phyloP scores from a whole-genome alignment of 2,888 invertebrate species.

The Sesamia inferens region DNA sequence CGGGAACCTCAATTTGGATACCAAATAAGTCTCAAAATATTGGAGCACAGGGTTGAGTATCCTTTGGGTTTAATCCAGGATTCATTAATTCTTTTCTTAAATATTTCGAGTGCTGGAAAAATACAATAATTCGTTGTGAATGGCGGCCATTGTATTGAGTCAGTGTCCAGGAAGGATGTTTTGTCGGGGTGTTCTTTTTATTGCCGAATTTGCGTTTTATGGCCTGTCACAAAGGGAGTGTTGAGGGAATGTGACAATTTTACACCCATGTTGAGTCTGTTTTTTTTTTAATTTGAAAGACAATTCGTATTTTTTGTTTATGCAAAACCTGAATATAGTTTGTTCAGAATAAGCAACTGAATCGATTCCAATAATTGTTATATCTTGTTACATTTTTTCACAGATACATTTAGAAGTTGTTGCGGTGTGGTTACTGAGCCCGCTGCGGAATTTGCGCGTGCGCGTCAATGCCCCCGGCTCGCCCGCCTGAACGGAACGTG shows the following conservation, averaged over 20 bases:
- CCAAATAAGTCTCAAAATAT: slow-evolving; percentile 67
- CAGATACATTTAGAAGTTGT: too few relatives aligned
- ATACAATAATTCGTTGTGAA: slow-evolving; percentile 89
- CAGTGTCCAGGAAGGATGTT: slow-evolving; percentile 90
- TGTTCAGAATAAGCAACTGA: too few relatives aligned
- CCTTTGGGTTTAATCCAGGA: slow-evolving; percentile 66
- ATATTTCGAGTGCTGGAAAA: slow-evolving; percentile 88
- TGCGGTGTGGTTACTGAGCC: too few relatives aligned
- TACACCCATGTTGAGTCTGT: slow-evolving; percentile 77
- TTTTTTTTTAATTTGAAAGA: slow-evolving; percentile 66
- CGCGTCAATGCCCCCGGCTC: too few relatives aligned
- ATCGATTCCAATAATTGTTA: too few relatives aligned
- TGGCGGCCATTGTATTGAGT: slow-evolving; percentile 87
- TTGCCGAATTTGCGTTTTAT: slow-evolving; percentile 90
- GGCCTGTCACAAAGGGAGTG: slow-evolving; percentile 83
- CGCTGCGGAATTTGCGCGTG: too few relatives aligned
- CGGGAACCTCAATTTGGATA: slow-evolving; percentile 68
- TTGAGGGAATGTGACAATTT: slow-evolving; percentile 84
- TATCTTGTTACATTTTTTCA: too few relatives aligned
- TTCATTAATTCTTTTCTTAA: slow-evolving; percentile 88
- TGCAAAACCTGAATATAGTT: too few relatives aligned
- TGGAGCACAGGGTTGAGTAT: slow-evolving; percentile 73
- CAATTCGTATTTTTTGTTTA: not conserved
- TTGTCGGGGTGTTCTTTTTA: slow-evolving; percentile 88
- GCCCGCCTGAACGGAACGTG: too few relatives aligned